Conservation (phyloP, 2,888 invertebrate genomes). For the Rhamnusium bicolor region DNA sequence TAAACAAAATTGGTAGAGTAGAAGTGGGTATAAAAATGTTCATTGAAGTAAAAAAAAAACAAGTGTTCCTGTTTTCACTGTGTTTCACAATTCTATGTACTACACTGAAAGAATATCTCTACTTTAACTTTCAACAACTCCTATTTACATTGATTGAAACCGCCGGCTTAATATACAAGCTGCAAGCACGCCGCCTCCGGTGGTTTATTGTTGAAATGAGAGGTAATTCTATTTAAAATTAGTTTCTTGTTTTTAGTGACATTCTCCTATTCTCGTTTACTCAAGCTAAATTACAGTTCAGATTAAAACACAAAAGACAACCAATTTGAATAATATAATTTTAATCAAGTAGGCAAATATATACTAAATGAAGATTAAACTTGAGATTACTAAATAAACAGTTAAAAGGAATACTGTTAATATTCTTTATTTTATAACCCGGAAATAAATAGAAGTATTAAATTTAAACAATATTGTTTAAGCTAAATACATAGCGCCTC, state of each 20-base stretch:
- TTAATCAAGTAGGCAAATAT: conserved; percentile 3
- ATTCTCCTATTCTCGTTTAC: conserved; percentile 12
- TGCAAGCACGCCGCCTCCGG: conserved; percentile 10
- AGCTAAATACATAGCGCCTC: too few relatives aligned
- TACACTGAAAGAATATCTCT: not conserved
- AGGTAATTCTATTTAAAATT: conserved; percentile 45
- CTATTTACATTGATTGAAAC: conserved; percentile 45
- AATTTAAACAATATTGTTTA: too few relatives aligned
- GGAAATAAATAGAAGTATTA: too few relatives aligned
- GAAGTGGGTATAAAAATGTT: too few relatives aligned
- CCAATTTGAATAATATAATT: conserved; percentile 11
- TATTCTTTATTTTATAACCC: too few relatives aligned
- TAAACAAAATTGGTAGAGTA: too few relatives aligned
- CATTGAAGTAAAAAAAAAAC: too few relatives aligned
- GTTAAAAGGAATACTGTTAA: not conserved
- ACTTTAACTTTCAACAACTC: conserved; percentile 35
- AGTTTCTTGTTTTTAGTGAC: conserved; percentile 39
- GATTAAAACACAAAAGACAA: not conserved
- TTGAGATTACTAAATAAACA: not conserved
- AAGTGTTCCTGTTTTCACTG: not conserved
- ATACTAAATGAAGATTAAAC: not conserved
- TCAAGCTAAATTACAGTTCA: conserved; percentile 5
- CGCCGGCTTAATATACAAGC: conserved; percentile 38
- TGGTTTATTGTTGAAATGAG: conserved; percentile 35
- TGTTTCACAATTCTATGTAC: not conserved